A percentile compares a stretch with the other conserved stretches of the same genome.
Conservation (phyloP, 2,113 vertebrate species). For the Zapus hudsonius region DNA sequence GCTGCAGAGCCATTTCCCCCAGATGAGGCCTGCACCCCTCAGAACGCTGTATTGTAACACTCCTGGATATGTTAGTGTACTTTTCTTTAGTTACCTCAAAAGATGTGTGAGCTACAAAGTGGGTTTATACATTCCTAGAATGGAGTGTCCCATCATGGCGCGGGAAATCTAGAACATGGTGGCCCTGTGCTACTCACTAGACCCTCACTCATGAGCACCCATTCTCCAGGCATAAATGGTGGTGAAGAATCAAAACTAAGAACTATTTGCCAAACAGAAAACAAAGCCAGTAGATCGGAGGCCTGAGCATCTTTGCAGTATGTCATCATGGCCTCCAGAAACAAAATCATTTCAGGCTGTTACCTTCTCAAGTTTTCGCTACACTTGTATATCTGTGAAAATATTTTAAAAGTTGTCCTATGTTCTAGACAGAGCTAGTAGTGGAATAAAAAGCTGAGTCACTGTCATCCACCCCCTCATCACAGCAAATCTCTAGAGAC, state of each 20-base stretch:
- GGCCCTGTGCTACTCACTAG: not conserved
- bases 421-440: not conserved
- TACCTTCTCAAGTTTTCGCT: conserved; percentile 44
- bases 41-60: not conserved
- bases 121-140: not conserved
- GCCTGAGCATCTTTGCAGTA: not conserved
- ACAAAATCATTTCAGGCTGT: conserved; percentile 29
- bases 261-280: not conserved
- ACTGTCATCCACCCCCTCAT: not conserved
- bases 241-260: conserved; percentile 6
- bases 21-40: not conserved
- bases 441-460: not conserved
- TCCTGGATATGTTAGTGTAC: not conserved
- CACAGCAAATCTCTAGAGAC: not conserved
- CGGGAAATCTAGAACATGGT: not conserved
- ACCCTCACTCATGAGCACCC: not conserved
- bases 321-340: not conserved
- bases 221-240: not conserved
- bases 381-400: conserved; percentile 39
- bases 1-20: not conserved
- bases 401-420: not conserved
- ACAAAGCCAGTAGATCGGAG: not conserved
- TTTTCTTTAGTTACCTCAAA: not conserved
- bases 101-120: not conserved
- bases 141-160: not conserved